Conservation (phyloP, 2,888 invertebrate species). For the Coelopa pilipes region DNA sequence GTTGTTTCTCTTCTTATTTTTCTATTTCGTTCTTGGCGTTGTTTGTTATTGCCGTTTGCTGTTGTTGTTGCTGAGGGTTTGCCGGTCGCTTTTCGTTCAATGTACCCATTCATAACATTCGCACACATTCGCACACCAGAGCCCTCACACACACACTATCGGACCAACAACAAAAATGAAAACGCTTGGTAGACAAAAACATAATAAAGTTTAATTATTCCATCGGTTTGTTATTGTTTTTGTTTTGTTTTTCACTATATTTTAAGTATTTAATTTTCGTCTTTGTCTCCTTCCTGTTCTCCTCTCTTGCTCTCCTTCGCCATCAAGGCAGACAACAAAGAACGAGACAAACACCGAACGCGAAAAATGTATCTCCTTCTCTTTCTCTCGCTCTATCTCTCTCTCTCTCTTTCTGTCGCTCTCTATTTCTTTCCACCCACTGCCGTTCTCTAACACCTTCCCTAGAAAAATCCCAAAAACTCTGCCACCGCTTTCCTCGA, state of each 20-base stretch:
- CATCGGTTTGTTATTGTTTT: not conserved
- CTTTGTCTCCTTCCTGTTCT: not conserved
- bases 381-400: not conserved
- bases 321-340: constrained; percentile 11
- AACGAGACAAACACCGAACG: not conserved
- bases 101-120: constrained; percentile 18
- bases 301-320: not conserved
- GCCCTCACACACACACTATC: not conserved
- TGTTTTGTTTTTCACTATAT: not conserved
- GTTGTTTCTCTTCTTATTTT: not conserved
- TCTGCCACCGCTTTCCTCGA: no score
- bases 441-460: not conserved
- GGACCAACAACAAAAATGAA: no score
- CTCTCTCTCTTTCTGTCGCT: not conserved
- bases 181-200: not conserved
- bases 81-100: constrained; percentile 26
- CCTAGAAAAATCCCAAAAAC: no score
- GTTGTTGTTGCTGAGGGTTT: constrained; percentile 8
- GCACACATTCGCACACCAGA: not conserved
- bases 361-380: not conserved
- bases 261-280: constrained; percentile 11
- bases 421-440: no score
- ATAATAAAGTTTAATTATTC: not conserved
- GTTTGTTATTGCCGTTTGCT: not conserved
- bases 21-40: not conserved